A percentile compares a stretch with the other conserved stretches of the same genome.
phyloP scores from a whole-genome alignment of 30 jellyfish, hydroid and myxozoan species.

The Hydra vulgaris region DNA sequence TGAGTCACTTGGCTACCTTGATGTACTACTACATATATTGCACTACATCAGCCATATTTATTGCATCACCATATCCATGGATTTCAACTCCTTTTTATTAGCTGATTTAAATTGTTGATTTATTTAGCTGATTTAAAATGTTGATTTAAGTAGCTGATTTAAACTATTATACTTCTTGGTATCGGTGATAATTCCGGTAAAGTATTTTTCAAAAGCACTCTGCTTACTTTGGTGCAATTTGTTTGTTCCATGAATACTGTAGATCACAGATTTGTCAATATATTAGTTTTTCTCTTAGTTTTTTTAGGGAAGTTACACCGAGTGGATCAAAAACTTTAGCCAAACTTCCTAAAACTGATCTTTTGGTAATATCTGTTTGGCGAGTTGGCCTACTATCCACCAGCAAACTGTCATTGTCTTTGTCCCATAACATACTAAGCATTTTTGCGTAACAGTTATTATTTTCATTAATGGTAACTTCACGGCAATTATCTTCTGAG shows the following conservation, averaged over 20 bases:
- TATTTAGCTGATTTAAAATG: no score
- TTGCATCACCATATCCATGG: no score
- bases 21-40: slow-evolving; percentile 33
- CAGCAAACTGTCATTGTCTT: not conserved
- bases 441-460: not conserved
- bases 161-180: no score
- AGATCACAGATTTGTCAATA: not conserved
- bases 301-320: not conserved
- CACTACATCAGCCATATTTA: slow-evolving; percentile 41
- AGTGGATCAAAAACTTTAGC: not conserved
- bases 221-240: no score
- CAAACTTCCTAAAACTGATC: not conserved
- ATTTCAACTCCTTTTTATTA: no score
- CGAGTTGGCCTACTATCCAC: not conserved
- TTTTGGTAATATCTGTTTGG: not conserved
- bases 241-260: no score
- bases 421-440: not conserved
- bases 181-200: no score
- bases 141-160: no score
- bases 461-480: not conserved
- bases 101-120: no score
- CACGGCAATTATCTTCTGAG: not conserved
- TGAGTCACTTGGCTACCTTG: slow-evolving; percentile 20
- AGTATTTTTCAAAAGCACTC: no score
- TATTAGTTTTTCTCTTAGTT: not conserved